Base-by-base conservation (phyloP, 2,797 vertebrate species). In the Botia almorhae region DNA sequence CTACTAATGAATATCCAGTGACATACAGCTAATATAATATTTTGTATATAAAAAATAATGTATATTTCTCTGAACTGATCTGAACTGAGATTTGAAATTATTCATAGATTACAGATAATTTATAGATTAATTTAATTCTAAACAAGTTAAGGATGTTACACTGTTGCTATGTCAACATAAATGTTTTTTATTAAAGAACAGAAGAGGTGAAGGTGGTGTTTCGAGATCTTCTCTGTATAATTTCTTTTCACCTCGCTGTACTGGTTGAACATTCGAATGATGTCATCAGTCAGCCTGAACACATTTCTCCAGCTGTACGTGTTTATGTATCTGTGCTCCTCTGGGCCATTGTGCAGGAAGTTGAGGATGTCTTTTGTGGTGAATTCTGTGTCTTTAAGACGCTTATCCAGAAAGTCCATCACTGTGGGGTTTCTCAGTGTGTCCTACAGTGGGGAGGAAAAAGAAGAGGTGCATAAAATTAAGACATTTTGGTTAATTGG, bases 361-460 rank as follows among this genome's bases (percentile, higher is more conserved):
- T 94, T 96, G 4, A 98, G 94, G 17, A 97, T 88, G 39, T 96
- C 91, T 83, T 91, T 94, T 19, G 92, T 93, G 0, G 93, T 93
- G 4, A 97, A 84, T 4, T 89, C 89, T 6, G 92, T 92, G 70
- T 91, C 92, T 83, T 64, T 81, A 76, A 99, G 85, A 6, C 92
- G 94, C n/a, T 83, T 86, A 74, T 96, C 94, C 81, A 97, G 74
- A 86, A 98, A 96, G 36, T 88, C 82, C 84, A 90, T 95, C 78
- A 98, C 95, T 6, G 96, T 95, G 16, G 96, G 95, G 85, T 98
- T 96, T 75, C 89, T 93, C 85, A 98, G 88, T 1, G 95, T 96
- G 76, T 97, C 95, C 98, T 99, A 86, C 8, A 81, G 69, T 14
- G 1, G 0, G 48, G 80, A 7, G 17, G 36, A 82, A 17, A 74